These are phyloP conservation scores for Polypedilum pembai DNA, from an alignment of 1,140 invertebrate species.

Conservation along the genomic window DNA sequence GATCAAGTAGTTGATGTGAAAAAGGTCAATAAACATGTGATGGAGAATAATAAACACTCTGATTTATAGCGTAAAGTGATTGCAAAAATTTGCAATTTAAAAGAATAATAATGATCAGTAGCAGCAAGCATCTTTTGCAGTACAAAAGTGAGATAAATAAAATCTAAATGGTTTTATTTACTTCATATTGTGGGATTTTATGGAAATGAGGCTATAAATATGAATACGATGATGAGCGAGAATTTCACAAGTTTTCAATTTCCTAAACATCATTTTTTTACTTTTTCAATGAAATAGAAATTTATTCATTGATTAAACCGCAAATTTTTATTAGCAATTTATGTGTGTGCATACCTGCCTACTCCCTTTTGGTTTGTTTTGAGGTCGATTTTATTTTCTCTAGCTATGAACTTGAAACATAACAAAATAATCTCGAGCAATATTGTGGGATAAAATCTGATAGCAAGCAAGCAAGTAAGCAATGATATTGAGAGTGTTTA, in stretches of 20 bases:
- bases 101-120: neutral
- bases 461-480: neutral
- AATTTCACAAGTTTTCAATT: neutral
- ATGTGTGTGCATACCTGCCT: neutral
- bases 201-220: neutral
- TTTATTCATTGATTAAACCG: neutral
- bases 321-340: conserved; percentile 1
- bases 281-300: neutral
- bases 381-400: neutral
- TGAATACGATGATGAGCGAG: neutral
- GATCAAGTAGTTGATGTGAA: neutral
- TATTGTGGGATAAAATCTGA: no score
- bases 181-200: neutral
- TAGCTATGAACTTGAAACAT: neutral
- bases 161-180: neutral
- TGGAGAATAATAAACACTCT: neutral
- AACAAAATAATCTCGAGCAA: conserved; percentile 2
- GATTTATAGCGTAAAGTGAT: neutral
- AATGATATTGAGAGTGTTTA: neutral
- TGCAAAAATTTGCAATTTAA: conserved; percentile 2
- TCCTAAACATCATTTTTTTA: neutral
- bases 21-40: neutral
- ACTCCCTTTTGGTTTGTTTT: neutral
- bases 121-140: neutral
- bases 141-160: neutral